These are phyloP conservation scores for Paralichthys olivaceus DNA, from an alignment of 2,113 vertebrate genomes.

Conservation along the genomic window DNA sequence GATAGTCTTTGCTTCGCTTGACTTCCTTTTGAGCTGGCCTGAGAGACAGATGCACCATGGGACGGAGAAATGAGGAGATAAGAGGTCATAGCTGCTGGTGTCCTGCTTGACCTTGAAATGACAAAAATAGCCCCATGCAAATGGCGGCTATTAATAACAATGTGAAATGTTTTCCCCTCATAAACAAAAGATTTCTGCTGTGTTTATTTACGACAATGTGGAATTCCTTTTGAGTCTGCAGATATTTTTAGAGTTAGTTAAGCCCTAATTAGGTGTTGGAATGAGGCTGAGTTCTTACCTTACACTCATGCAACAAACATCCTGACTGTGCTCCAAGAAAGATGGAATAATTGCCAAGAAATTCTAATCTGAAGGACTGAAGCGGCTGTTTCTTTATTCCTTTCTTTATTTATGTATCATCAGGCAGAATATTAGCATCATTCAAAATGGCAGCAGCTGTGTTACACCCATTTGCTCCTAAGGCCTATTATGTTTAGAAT, in stretches of 20 bases:
- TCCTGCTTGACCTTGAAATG: conserved; percentile 20
- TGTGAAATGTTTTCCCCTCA: neutral
- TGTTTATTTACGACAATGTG: conserved; percentile 7
- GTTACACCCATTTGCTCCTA: too few species aligned
- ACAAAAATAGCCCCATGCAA: conserved; percentile 40
- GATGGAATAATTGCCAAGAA: conserved; percentile 1
- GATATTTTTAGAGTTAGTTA: conserved; percentile 19
- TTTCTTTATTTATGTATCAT: conserved; percentile 5
- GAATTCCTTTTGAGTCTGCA: conserved; percentile 28
- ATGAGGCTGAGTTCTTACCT: conserved; percentile 12
- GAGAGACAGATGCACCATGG: conserved; percentile 67
- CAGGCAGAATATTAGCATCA: neutral
- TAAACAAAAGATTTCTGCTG: neutral
- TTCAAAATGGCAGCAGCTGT: conserved; percentile 5
- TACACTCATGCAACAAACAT: conserved; percentile 5
- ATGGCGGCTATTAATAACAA: conserved; percentile 31
- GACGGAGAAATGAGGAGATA: conserved; percentile 34
- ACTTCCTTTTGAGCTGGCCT: conserved; percentile 59
- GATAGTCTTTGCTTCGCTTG: conserved; percentile 70
- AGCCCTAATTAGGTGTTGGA: conserved; percentile 37
- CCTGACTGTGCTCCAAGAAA: neutral
- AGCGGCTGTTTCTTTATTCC: neutral
- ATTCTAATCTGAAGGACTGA: neutral
- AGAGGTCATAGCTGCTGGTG: conserved; percentile 19
- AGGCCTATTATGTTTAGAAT: neutral